Base-by-base conservation (phyloP, 2,113 vertebrate genomes). In the Bubo blakistoni region DNA sequence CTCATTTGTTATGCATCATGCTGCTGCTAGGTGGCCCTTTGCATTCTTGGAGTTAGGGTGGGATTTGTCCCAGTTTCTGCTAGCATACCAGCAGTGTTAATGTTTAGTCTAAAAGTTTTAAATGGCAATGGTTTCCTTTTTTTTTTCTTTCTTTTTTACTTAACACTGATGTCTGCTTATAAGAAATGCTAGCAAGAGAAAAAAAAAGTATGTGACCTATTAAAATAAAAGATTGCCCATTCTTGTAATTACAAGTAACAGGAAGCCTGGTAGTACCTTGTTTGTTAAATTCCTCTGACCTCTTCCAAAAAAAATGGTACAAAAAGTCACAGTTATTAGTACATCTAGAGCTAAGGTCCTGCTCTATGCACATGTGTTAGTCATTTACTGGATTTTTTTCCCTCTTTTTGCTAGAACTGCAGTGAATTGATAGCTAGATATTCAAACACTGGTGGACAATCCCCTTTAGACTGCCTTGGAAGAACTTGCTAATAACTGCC, bases 161-260 rank as follows among this genome's bases (percentile, higher is more conserved):
- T 65, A 52, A 87, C 88, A 91, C 34, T 0, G 7, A 90, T 84
- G 81, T 92, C 88, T 84, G 54, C 84, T 86, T 89, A 34, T 86
- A 94, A 96, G 77, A 93, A 97, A 84, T 38, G 77, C 26, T 54
- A 74, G 71, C 62, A 70, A 86, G 51, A 34, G 16, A 10, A n/a
- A 71, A 73, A 30, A 54, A 36, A 78, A n/a, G 52, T 83, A 95
- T 92, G 88, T 97, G 96, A 94, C 96, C 95, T 95, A 96, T 97
- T 97, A 96, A 94, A 97, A 96, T 95, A 93, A 97, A 92, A 91
- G 69, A 95, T 89, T 88, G 71, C 84, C 52, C 52, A 92, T 95
- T 97, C 96, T 88, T 97, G 94, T 97, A 97, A 95, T 94, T 96
- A 72, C 72, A 95, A 97, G 84, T 70, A 97, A 96, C 66, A 92